A percentile compares a stretch with the other conserved stretches of the same genome.
Conservation (phyloP, 2,888 invertebrate species). For the Habroteleia sp. region DNA sequence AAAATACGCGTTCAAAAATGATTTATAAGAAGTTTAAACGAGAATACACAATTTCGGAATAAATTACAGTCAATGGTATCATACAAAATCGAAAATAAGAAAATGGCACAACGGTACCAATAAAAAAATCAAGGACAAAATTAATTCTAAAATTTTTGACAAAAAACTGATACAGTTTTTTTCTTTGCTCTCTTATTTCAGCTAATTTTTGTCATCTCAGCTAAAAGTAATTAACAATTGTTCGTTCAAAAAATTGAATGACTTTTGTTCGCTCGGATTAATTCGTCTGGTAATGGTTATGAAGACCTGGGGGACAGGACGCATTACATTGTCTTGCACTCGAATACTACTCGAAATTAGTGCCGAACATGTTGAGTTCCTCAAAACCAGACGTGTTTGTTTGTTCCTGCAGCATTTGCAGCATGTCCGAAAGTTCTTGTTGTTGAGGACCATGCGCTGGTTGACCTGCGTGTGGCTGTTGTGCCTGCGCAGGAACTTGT, state of each 20-base stretch:
- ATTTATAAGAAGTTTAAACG: conserved; percentile 35
- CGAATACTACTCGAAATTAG: conserved; percentile 85
- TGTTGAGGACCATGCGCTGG: conserved; percentile 85
- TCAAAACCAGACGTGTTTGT: conserved; percentile 91
- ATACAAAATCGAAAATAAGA: conserved; percentile 6
- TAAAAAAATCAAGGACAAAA: conserved; percentile 7
- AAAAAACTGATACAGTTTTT: conserved; percentile 57
- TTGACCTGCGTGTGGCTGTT: conserved; percentile 77
- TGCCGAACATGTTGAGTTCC: conserved; percentile 95
- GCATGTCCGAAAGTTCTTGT: conserved; percentile 94
- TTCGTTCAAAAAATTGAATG: conserved; percentile 22
- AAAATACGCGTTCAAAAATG: conserved; percentile 35
- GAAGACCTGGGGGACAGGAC: conserved; percentile 20
- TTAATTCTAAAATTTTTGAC: conserved; percentile 23
- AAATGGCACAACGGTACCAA: conserved; percentile 36
- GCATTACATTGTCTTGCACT: background rate
- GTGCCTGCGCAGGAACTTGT: conserved; percentile 75
- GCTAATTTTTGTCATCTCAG: no score
- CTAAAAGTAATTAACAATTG: conserved; percentile 19
- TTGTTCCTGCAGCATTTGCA: conserved; percentile 93
- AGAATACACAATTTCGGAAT: conserved; percentile 14
- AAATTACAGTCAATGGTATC: conserved; percentile 16
- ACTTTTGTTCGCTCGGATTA: conserved; percentile 31
- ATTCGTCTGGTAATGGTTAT: conserved; percentile 18
- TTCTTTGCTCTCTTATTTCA: conserved; percentile 4